A percentile compares a stretch with the other conserved stretches of the same genome.
Evolutionary conservation across 2,888 invertebrate species (phyloP).

Genomic region (Elysia crispata): DNA sequence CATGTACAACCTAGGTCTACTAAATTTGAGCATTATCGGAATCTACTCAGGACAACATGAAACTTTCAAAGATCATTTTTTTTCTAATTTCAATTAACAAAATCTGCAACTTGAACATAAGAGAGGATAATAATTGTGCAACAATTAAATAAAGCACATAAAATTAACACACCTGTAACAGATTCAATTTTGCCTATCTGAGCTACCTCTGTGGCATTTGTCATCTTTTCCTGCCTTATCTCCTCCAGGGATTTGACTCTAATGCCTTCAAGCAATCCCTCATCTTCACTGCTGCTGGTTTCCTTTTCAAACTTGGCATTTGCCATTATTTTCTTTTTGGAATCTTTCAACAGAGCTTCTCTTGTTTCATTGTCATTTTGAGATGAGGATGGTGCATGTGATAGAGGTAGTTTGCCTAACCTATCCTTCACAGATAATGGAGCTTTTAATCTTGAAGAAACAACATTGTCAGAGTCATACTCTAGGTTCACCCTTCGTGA

Average conservation of each 20-base stretch:
- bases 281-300: constrained; percentile 34
- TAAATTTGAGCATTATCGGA: too few relatives aligned
- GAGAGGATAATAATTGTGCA: background rate
- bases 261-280: constrained; percentile 51
- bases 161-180: too few relatives aligned
- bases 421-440: constrained; percentile 41
- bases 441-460: constrained; percentile 12
- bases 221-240: constrained; percentile 62
- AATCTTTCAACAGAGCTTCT: background rate
- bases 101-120: too few relatives aligned
- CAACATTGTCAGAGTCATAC: constrained; percentile 42
- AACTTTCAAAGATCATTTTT: too few relatives aligned
- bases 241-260: constrained; percentile 65
- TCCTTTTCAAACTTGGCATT: background rate
- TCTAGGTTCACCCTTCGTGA: constrained; percentile 25
- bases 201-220: constrained; percentile 27
- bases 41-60: too few relatives aligned
- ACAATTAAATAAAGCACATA: too few relatives aligned
- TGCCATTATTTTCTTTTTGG: background rate
- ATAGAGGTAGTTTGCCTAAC: constrained; percentile 13
- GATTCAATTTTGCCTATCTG: too few relatives aligned
- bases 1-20: too few relatives aligned
- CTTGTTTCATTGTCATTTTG: background rate
- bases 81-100: too few relatives aligned
- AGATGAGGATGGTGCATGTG: too few relatives aligned